A percentile compares a stretch with the other conserved stretches of the same genome.
Evolutionary conservation across 2,888 invertebrate genomes (phyloP).

Genomic region (Acanthosepion esculentum): DNA sequence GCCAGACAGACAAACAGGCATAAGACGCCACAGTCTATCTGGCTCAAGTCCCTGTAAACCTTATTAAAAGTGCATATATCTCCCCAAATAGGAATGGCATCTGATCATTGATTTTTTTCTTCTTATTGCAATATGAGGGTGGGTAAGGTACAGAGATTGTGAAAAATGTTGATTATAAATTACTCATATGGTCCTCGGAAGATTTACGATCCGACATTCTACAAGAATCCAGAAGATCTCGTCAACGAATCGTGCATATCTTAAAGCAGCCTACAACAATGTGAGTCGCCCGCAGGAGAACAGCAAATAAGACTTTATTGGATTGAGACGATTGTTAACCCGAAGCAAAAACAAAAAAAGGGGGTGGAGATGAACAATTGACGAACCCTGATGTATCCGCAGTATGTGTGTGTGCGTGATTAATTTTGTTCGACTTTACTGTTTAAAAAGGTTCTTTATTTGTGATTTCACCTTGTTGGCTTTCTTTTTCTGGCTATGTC

Average conservation of each 20-base stretch:
- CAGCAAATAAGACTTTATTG: not conserved
- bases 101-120: no score
- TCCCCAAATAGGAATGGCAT: no score
- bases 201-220: not conserved
- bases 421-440: not conserved
- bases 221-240: not conserved
- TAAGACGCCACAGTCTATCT: no score
- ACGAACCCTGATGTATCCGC: not conserved
- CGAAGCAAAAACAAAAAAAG: not conserved
- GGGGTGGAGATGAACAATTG: not conserved
- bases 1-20: no score
- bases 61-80: no score
- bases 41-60: no score
- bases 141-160: no score
- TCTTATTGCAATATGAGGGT: no score
- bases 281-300: not conserved
- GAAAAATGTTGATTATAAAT: not conserved
- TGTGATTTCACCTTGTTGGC: not conserved
- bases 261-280: not conserved
- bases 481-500: no score
- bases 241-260: not conserved
- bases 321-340: not conserved
- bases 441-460: not conserved
- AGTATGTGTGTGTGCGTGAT: not conserved
- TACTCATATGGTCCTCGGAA: not conserved